Base-by-base conservation (phyloP, 2,797 vertebrate species). In the Sorex maritimensis region DNA sequence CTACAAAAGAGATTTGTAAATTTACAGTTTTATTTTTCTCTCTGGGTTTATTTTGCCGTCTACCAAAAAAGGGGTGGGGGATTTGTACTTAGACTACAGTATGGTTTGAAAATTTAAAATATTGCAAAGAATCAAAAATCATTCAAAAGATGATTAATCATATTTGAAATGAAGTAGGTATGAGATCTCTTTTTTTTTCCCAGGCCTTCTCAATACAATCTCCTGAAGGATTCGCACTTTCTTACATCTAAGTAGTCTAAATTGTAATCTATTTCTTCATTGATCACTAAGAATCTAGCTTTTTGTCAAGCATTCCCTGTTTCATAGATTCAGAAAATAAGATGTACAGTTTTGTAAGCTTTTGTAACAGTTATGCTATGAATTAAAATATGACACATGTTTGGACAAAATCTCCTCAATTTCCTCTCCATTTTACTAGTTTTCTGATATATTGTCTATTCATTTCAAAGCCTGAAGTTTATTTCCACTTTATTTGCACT, bases 31-130 rank as follows among this genome's bases (percentile, higher is more conserved):
- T 26, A 26, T 88, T 89, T 77, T 17, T 11, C 21, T 89, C 6
- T 72, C 11, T 77, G 44, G 46, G 19, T 49, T 92, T 58, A 6
- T 80, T 67, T 86, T 75, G 55, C 26, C 28, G 81, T 82, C 58
- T 44, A 63, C 0, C 1, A 61, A 61, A 61, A 67, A 88, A 95
- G 77, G 30, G 15, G n/a, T n/a, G n/a, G 21, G 58, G 1, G 1
- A 4, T 77, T 55, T 77, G 15, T 80, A n/a, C 23, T 92, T 91
- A 68, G 58, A 61, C 15, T 21, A 19, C 19, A 61, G 5, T 21
- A 19, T 69, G 2, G 1, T 69, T 87, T 95, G 58, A 23, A 90
- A 91, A 88, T 5, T 38, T 38, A 68, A 90, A 68, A 30, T 71
- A 63, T 85, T 85, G 79, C 2, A 1, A 23, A 67, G 9, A 95